Conservation (phyloP, 35 echinoderm and acorn worm species). For the Strongylocentrotus purpuratus region DNA sequence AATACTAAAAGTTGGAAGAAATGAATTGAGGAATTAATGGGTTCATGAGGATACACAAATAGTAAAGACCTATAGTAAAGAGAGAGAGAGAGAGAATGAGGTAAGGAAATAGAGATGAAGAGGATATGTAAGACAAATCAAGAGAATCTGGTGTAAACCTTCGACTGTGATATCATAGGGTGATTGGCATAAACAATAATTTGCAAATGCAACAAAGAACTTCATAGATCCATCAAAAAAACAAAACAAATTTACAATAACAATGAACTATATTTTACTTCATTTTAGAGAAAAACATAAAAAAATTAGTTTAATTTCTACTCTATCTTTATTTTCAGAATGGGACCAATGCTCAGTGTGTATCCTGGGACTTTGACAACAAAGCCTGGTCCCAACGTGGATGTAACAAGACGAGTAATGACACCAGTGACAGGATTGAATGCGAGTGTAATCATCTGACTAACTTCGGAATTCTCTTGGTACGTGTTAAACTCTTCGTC, state of each 20-base stretch:
- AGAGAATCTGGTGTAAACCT: not conserved
- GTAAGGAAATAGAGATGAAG: not conserved
- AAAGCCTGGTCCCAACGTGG: not conserved
- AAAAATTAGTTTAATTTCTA: too few species aligned
- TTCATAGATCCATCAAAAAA: too few species aligned
- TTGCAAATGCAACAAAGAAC: too few species aligned
- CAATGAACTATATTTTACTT: too few species aligned
- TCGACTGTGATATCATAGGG: too few species aligned
- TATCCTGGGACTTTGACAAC: not conserved
- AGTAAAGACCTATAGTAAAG: too few species aligned
- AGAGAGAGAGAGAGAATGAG: too few species aligned
- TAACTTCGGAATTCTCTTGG: not conserved
- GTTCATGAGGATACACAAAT: too few species aligned
- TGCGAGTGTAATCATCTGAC: conserved; percentile 18
- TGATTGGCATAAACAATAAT: too few species aligned
- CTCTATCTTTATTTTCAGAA: not conserved
- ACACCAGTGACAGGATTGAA: not conserved
- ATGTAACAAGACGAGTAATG: not conserved
- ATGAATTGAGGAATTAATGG: not conserved
- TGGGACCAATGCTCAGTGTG: not conserved
- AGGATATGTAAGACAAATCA: not conserved
- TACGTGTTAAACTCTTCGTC: not conserved
- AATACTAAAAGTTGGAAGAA: not conserved
- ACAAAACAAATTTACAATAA: too few species aligned
- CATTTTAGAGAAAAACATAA: too few species aligned